Percentiles rank a stretch among this genome's conserved stretches.
Evolutionary conservation across 1,140 invertebrate genomes (phyloP).

Genomic region (Drosophila saltans): DNA sequence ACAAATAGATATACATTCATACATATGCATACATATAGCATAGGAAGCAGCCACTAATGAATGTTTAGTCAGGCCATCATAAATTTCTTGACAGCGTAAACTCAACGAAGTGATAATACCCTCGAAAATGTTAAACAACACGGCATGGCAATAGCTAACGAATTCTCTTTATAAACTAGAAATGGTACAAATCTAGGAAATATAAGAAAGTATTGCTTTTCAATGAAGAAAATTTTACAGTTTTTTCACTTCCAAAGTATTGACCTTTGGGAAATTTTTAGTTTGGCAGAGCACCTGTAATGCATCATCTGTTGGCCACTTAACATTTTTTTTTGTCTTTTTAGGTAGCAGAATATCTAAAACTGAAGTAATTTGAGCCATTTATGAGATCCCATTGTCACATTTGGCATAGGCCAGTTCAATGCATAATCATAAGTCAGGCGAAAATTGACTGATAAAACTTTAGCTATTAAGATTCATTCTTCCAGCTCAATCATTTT

Average conservation of each 20-base stretch:
- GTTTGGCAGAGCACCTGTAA: no score
- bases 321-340: no score
- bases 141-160: neutral
- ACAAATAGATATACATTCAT: conserved; percentile 74
- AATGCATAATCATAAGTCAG: conserved; percentile 24
- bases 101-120: conserved; percentile 24
- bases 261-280: no score
- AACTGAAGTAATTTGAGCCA: no score
- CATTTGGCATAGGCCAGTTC: neutral
- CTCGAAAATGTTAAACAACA: neutral
- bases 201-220: no score
- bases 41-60: conserved; percentile 76
- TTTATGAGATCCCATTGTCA: neutral
- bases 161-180: no score
- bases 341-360: no score
- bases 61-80: conserved; percentile 58
- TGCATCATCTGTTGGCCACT: no score
- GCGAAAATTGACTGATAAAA: conserved; percentile 44
- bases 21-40: conserved; percentile 46
- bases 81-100: conserved; percentile 41
- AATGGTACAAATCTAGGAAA: no score
- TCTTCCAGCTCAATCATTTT: conserved; percentile 39
- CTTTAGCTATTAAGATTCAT: neutral
- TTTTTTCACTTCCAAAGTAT: no score
- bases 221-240: no score